Evolutionary conservation across 2,888 invertebrate species (phyloP), one percentile per base, ranked within the genome.

Genomic region (Volucella bombylans): DNA sequence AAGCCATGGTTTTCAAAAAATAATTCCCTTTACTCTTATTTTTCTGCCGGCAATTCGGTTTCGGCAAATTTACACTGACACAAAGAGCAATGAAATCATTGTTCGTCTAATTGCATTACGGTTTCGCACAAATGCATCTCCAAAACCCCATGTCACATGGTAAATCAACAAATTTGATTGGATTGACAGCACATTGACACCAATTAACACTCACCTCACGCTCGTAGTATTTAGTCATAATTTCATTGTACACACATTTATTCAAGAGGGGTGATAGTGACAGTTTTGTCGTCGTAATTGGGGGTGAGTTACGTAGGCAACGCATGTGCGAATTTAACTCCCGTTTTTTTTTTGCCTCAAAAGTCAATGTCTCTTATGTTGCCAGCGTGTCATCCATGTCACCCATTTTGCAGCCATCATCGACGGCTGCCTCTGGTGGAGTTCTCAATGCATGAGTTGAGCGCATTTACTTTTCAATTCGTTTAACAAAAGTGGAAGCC

Each of bases 171-270:
- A 85, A 85, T 79, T 65, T 72, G 80, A 80, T 71, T 80, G 76
- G 14, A 82, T 57, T 82, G 82, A 79, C 82, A 79, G 57, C 79
- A 62, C 57, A 74, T 85, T 85, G 80, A 80, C 80, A 85, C 69
- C 83, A 85, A 80, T 85, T 85, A 85, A 80, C 82, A 67, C 55
- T 18, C 57, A 8, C 2, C 39, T n/a, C 9, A 43, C 57, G 47
- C 61, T 10, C 47, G 41, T n/a, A 45, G 64, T 57, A 54, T 59
- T 45, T 11, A 71, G 52, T 76, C 64, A 71, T 71, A 77, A 64
- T 64, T 64, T 65, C 2, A 18, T 31, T 31, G n/a, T 47, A 50
- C 23, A 52, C 23, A 50, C 38, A 50, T 31, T 31, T 31, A 31
- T 31, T 31, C 31, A 31, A 31, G 31, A 31, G 31, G 31, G 31